Evolutionary conservation across 1,140 invertebrate species (phyloP).

Genomic region (Ips nitidus): DNA sequence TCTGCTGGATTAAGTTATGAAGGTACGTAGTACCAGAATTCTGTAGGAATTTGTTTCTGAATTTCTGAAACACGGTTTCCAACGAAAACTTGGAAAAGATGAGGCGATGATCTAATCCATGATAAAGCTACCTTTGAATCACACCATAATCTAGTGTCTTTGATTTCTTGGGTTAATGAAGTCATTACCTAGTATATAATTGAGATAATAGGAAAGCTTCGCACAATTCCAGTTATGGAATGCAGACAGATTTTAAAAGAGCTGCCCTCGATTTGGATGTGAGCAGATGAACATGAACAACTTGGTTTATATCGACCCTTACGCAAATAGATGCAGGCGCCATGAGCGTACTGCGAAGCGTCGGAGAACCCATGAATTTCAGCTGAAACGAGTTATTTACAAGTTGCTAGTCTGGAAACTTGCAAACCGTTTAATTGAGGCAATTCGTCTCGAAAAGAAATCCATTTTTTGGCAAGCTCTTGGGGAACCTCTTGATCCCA

Average conservation of each 20-base stretch:
- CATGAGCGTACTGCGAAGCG: too few relatives aligned
- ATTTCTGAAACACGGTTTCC: slow-evolving; percentile 1
- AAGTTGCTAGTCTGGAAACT: too few relatives aligned
- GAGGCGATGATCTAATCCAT: not conserved
- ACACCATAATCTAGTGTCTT: not conserved
- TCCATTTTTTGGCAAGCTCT: too few relatives aligned
- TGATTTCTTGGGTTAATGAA: not conserved
- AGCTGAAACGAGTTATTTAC: too few relatives aligned
- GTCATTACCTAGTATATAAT: not conserved
- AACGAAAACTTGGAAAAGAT: slow-evolving; percentile 1
- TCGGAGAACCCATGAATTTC: too few relatives aligned
- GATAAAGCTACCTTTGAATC: slow-evolving; percentile 3
- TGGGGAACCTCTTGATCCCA: too few relatives aligned
- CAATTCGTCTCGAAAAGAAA: too few relatives aligned
- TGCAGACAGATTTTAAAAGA: too few relatives aligned
- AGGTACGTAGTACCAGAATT: not conserved
- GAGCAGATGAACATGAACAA: not conserved
- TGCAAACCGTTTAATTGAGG: too few relatives aligned
- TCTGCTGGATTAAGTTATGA: not conserved
- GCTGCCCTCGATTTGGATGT: too few relatives aligned
- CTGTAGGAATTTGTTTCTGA: not conserved
- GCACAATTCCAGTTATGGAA: not conserved
- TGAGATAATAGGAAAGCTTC: not conserved
- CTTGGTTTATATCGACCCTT: too few relatives aligned
- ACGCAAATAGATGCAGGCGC: too few relatives aligned